Percentiles rank a stretch among this genome's conserved stretches.
phyloP scores from a whole-genome alignment of 2,888 invertebrate species.

The Brachylomia viminalis region DNA sequence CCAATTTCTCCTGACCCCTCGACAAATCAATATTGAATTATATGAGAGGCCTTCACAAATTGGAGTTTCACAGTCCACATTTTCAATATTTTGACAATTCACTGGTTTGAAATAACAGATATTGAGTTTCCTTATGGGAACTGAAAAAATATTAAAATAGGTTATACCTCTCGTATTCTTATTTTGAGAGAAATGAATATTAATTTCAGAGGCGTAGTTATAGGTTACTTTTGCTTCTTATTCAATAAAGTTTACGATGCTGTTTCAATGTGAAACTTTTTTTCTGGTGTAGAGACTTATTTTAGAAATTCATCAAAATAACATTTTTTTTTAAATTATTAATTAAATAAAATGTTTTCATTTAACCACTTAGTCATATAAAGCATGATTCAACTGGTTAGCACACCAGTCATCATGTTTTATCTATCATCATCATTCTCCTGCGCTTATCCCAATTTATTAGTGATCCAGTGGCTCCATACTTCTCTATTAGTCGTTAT shows the following conservation, averaged over 20 bases:
- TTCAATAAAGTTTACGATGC: background rate
- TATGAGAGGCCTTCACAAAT: slow-evolving; percentile 33
- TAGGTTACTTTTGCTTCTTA: background rate
- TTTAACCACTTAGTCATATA: too few relatives aligned
- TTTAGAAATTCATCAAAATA: background rate
- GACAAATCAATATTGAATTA: slow-evolving; percentile 14
- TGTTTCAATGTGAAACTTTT: too few relatives aligned
- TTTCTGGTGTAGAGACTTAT: background rate
- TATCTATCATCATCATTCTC: too few relatives aligned
- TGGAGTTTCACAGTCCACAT: slow-evolving; percentile 52
- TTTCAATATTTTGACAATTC: slow-evolving; percentile 68
- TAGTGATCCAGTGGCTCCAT: too few relatives aligned
- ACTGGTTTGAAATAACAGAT: slow-evolving; percentile 65
- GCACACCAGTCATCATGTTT: too few relatives aligned
- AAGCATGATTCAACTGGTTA: too few relatives aligned
- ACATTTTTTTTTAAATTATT: too few relatives aligned
- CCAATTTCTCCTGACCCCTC: slow-evolving; percentile 54
- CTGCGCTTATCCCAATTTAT: too few relatives aligned
- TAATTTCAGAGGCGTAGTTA: background rate
- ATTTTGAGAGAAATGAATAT: background rate
- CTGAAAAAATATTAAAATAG: slow-evolving; percentile 12
- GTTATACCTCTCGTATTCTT: background rate
- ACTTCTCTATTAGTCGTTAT: too few relatives aligned
- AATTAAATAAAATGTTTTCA: too few relatives aligned
- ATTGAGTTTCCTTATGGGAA: slow-evolving; percentile 48